phyloP scores from a whole-genome alignment of 2,888 invertebrate species.

The Drosophila putrida region DNA sequence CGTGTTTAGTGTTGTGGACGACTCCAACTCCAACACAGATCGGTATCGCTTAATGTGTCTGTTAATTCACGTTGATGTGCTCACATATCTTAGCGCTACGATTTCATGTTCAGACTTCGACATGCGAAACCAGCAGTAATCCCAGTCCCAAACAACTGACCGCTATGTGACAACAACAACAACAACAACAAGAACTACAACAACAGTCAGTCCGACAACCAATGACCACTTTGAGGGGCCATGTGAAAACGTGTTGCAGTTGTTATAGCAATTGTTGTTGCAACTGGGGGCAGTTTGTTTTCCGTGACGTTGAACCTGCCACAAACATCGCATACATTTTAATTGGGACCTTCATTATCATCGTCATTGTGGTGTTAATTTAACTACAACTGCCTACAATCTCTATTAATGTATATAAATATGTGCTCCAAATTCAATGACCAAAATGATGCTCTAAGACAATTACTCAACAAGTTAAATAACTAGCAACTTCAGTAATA shows the following conservation, averaged over 20 bases:
- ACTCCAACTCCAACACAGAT: constrained; percentile 54
- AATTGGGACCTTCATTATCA: constrained; percentile 22
- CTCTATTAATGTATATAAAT: constrained; percentile 11
- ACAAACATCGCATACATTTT: constrained; percentile 27
- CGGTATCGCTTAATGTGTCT: constrained; percentile 79
- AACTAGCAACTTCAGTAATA: background rate
- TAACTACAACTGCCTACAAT: constrained; percentile 37
- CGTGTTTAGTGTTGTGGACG: constrained; percentile 53
- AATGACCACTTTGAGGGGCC: constrained; percentile 55
- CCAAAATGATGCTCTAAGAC: background rate
- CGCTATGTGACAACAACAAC: constrained; percentile 42
- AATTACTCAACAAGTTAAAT: no score
- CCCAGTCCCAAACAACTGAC: constrained; percentile 36
- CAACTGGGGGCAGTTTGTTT: constrained; percentile 37
- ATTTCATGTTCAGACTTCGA: constrained; percentile 71
- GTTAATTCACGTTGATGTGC: constrained; percentile 81
- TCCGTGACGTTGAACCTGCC: constrained; percentile 73
- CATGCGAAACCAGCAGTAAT: constrained; percentile 51
- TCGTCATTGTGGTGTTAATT: constrained; percentile 51
- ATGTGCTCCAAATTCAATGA: constrained; percentile 17
- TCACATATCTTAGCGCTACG: constrained; percentile 78
- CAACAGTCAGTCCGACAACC: background rate
- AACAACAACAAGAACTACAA: background rate
- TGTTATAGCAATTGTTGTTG: constrained; percentile 42
- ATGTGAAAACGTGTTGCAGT: constrained; percentile 65